These are phyloP conservation scores for Aphis craccivora DNA, from an alignment of 1,140 invertebrate species.

Conservation along the genomic window DNA sequence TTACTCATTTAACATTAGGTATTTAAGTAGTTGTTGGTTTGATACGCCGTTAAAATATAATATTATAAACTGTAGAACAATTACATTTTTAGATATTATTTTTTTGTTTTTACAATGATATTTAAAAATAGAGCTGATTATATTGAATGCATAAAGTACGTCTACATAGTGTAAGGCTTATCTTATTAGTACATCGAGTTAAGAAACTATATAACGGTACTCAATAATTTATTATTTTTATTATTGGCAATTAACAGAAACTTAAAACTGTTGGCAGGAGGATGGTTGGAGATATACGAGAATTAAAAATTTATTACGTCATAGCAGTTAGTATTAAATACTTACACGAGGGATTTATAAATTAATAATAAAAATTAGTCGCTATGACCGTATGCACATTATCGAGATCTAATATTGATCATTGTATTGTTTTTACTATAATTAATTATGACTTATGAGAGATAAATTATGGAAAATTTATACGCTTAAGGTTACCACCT, in stretches of 20 bases:
- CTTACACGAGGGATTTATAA: neutral
- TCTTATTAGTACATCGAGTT: neutral
- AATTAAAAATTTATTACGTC: neutral
- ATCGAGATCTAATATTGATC: neutral
- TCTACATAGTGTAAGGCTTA: neutral
- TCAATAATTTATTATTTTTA: neutral
- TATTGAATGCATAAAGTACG: neutral
- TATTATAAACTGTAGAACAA: neutral
- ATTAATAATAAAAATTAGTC: neutral
- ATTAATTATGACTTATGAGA: no score
- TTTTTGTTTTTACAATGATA: neutral
- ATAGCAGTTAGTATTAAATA: neutral
- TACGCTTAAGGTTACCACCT: no score
- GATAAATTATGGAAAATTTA: no score
- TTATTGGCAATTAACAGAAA: neutral
- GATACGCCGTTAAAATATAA: neutral
- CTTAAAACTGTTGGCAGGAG: neutral
- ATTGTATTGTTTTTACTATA: neutral
- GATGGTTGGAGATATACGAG: neutral
- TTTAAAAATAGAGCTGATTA: neutral
- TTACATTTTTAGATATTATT: neutral
- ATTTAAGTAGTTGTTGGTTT: neutral
- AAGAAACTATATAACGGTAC: neutral
- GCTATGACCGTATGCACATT: neutral
- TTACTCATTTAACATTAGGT: neutral